phyloP scores from a whole-genome alignment of 2,113 vertebrate genomes.

The Oreotragus oreotragus region DNA sequence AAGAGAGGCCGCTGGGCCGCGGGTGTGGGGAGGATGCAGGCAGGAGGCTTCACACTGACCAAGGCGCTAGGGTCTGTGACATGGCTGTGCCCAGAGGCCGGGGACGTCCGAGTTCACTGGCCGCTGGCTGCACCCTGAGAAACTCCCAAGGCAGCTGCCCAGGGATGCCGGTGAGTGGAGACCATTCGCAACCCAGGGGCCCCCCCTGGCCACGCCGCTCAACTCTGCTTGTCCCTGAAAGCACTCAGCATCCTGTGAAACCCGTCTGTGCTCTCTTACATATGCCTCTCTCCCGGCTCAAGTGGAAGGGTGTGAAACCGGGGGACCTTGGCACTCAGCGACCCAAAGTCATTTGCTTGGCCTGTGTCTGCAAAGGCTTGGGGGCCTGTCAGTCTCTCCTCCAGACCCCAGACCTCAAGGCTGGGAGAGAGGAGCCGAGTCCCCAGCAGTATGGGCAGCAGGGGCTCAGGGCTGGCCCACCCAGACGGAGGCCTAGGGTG shows the following conservation, averaged over 20 bases:
- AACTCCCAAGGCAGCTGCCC: not conserved
- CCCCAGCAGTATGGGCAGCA: not conserved
- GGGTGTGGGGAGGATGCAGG: conserved; percentile 17
- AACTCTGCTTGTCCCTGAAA: too few relatives aligned
- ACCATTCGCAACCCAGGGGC: not conserved
- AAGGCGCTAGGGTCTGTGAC: not conserved
- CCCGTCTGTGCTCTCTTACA: accelerated
- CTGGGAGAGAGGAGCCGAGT: accelerated
- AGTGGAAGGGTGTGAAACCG: accelerated
- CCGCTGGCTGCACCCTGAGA: not conserved
- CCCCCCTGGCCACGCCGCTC: not conserved
- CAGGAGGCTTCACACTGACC: not conserved
- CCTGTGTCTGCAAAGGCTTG: not conserved
- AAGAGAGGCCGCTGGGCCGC: not conserved
- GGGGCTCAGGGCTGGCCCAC: not conserved
- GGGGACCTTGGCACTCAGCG: accelerated
- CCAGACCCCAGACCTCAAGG: not conserved
- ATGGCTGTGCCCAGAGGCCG: not conserved
- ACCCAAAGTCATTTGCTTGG: not conserved
- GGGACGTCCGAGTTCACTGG: not conserved
- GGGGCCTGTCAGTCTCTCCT: too few relatives aligned
- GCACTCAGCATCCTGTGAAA: not conserved
- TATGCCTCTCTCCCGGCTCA: not conserved
- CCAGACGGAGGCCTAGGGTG: not conserved
- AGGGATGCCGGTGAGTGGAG: not conserved